Conservation (phyloP, 2,888 invertebrate genomes). For the Steinernema hermaphroditum region DNA sequence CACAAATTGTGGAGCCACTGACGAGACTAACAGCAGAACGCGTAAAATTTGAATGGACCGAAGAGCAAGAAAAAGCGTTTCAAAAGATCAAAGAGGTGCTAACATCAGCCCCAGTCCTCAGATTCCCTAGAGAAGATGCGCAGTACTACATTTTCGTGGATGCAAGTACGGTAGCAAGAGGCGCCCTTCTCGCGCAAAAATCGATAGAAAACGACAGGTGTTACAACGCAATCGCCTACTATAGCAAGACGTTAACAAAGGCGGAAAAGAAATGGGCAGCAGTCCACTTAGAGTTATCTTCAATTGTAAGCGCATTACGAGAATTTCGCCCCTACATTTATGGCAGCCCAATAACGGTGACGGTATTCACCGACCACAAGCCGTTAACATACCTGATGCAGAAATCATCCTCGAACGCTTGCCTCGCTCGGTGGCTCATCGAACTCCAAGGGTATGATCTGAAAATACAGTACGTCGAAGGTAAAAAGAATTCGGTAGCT, state of each 20-base stretch:
- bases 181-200: not conserved
- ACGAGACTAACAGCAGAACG: not conserved
- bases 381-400: constrained; percentile 33
- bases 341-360: too few relatives aligned
- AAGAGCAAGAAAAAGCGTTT: constrained; percentile 40
- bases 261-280: not conserved
- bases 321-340: constrained; percentile 36
- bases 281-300: not conserved
- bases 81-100: constrained; percentile 35
- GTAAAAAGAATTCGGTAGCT: too few relatives aligned
- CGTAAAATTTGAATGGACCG: constrained; percentile 42
- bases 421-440: constrained; percentile 67
- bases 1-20: not conserved
- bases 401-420: constrained; percentile 20
- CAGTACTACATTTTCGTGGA: too few relatives aligned
- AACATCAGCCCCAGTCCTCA: too few relatives aligned
- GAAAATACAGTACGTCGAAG: too few relatives aligned
- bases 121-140: too few relatives aligned
- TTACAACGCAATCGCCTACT: not conserved
- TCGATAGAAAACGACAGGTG: not conserved
- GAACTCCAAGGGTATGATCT: constrained; percentile 67
- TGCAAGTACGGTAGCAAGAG: too few relatives aligned
- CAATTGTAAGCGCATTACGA: constrained; percentile 15
- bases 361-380: constrained; percentile 37
- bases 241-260: not conserved